Base-by-base conservation (phyloP, 2,113 vertebrate genomes). In the Zosterops japonicus region DNA sequence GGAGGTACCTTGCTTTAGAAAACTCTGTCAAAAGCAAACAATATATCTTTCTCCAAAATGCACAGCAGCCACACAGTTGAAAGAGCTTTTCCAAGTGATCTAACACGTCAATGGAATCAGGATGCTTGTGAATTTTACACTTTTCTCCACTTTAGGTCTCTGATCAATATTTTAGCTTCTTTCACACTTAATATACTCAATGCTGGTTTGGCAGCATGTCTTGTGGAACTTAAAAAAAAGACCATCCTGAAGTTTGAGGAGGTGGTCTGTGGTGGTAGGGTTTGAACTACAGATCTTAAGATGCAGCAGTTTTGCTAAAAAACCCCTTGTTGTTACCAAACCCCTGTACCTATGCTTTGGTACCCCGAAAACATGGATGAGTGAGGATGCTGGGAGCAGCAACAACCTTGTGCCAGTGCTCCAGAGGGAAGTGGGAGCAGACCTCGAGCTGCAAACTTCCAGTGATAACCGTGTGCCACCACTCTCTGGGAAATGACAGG, bases 1-100 rank as follows among this genome's bases (percentile, higher is more conserved):
- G 94, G 94, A 97, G 96, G 89, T 94, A 96, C 92, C 96, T 97
- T 85, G 95, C 97, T 97, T 97, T 97, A 97, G 95, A 97, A 97
- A 98, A 97, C 95, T 95, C 95, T 94, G 96, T 97, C 96, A 96
- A 95, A 94, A 95, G 86, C 75, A 96, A 95, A 91, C 83, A 93
- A 93, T 96, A 82, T 60, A 86, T 98, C 97, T 97, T 89, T 93
- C 69, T 95, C 93, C 96, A 91, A 96, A 95, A 96, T 10, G 83
- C 92, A 71, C 65, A 85, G 93, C 94, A 89, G 79, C 78, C 90
- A 81, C 83, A 55, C 59, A 42, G 70, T 33, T 89, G 94, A 89
- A 85, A 71, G 23, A 55, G 88, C 63, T 57, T 80, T 94, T 94
- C 61, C 63, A 77, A 96, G 85, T 90, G 89, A 93, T 74, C 24